A percentile compares a stretch with the other conserved stretches of the same genome.
phyloP scores from a whole-genome alignment of 2,888 invertebrate species.

The Brenthis daphne region DNA sequence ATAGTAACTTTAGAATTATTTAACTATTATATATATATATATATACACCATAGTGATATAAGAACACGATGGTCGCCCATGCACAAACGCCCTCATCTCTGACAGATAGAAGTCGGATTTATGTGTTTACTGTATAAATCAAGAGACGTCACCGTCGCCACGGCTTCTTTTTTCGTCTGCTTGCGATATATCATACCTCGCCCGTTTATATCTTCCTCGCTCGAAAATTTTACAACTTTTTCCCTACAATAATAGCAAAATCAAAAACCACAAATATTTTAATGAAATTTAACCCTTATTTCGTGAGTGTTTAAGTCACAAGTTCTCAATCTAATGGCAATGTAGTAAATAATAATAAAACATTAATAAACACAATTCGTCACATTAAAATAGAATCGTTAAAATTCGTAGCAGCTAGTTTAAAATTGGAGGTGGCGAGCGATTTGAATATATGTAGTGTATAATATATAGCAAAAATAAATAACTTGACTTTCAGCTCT shows the following conservation, averaged over 20 bases:
- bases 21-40: no score
- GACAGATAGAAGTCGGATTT: constrained; percentile 81
- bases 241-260: constrained; percentile 10
- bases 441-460: constrained; percentile 4
- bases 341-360: constrained; percentile 2
- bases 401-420: constrained; percentile 9
- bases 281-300: neutral
- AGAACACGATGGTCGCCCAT: no score
- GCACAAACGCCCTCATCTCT: constrained; percentile 40
- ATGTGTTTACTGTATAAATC: constrained; percentile 83
- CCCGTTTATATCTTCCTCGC: constrained; percentile 48
- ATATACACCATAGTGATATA: no score
- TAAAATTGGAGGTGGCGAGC: constrained; percentile 1
- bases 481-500: no score
- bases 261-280: neutral
- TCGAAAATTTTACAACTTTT: constrained; percentile 46
- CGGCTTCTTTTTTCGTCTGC: constrained; percentile 69
- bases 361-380: constrained; percentile 14
- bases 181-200: constrained; percentile 62
- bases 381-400: constrained; percentile 7
- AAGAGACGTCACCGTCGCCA: constrained; percentile 57
- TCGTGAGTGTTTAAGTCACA: neutral
- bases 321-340: neutral
- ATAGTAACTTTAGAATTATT: no score
- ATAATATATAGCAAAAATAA: no score